phyloP scores from a whole-genome alignment of 2,113 vertebrate species.

The Prionailurus viverrinus region DNA sequence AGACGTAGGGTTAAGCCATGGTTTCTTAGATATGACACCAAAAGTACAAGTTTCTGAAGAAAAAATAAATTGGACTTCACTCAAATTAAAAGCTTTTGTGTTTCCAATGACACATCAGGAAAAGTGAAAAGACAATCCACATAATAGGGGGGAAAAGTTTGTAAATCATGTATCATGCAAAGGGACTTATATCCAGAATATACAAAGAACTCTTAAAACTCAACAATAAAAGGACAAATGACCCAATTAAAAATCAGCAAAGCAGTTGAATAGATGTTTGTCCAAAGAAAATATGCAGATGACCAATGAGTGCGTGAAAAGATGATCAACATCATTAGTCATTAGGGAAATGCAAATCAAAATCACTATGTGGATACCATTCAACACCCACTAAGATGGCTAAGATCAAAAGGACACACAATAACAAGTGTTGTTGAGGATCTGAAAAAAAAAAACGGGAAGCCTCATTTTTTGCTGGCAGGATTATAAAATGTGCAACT shows the following conservation, averaged over 20 bases:
- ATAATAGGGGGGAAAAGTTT: neutral
- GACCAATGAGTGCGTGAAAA: slow-evolving; percentile 23
- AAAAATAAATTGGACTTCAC: slow-evolving; percentile 20
- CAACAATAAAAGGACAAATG: slow-evolving; percentile 31
- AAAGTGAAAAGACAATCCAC: neutral
- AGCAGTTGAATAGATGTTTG: slow-evolving; percentile 9
- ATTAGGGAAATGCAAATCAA: slow-evolving; percentile 35
- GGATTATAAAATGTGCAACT: slow-evolving; percentile 4
- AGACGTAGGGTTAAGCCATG: neutral
- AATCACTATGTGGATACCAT: neutral
- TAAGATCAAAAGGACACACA: slow-evolving; percentile 54
- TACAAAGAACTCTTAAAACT: slow-evolving; percentile 47
- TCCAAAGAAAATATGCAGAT: slow-evolving; percentile 54
- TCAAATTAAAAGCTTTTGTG: neutral
- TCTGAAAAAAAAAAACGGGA: neutral
- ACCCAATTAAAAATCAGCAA: slow-evolving; percentile 46
- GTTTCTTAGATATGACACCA: neutral
- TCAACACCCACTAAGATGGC: neutral
- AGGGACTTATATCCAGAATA: slow-evolving; percentile 28
- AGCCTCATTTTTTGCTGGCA: neutral
- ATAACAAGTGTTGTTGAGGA: neutral
- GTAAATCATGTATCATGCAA: neutral
- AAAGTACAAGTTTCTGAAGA: slow-evolving; percentile 28
- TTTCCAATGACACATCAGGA: slow-evolving; percentile 5
- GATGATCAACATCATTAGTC: neutral